These are phyloP conservation scores for Calliphora vicina DNA, from an alignment of 1,140 invertebrate species.

Conservation along the genomic window DNA sequence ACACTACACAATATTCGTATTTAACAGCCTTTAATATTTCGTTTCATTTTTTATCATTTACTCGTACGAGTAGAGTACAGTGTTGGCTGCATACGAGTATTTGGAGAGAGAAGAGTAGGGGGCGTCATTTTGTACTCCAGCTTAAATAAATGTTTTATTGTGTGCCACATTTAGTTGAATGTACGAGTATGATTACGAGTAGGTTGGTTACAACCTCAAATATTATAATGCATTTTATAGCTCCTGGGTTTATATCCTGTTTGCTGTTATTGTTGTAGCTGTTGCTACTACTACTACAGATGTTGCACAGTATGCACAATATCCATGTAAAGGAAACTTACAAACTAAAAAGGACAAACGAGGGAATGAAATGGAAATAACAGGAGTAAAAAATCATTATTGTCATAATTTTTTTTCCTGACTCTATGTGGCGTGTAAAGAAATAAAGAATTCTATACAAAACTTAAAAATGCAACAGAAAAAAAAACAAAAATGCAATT, in stretches of 20 bases:
- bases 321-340: too few relatives aligned
- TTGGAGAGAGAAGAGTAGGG: too few relatives aligned
- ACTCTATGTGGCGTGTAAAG: too few relatives aligned
- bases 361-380: too few relatives aligned
- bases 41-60: background rate
- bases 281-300: too few relatives aligned
- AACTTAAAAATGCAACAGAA: background rate
- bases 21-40: conserved; percentile 1
- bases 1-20: background rate
- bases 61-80: too few relatives aligned
- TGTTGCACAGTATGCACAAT: too few relatives aligned
- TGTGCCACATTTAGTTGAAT: background rate
- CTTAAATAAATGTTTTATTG: background rate
- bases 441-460: too few relatives aligned
- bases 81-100: background rate
- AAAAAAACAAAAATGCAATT: background rate
- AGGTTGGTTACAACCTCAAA: background rate
- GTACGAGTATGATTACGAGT: too few relatives aligned
- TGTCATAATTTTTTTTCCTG: background rate
- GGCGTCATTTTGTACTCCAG: background rate
- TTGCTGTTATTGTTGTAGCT: background rate
- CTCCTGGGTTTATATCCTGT: background rate
- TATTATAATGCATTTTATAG: background rate
- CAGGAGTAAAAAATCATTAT: background rate
- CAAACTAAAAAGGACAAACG: too few relatives aligned